phyloP scores from a whole-genome alignment of 2,113 vertebrate genomes.

The Illadopsis cleaveri region DNA sequence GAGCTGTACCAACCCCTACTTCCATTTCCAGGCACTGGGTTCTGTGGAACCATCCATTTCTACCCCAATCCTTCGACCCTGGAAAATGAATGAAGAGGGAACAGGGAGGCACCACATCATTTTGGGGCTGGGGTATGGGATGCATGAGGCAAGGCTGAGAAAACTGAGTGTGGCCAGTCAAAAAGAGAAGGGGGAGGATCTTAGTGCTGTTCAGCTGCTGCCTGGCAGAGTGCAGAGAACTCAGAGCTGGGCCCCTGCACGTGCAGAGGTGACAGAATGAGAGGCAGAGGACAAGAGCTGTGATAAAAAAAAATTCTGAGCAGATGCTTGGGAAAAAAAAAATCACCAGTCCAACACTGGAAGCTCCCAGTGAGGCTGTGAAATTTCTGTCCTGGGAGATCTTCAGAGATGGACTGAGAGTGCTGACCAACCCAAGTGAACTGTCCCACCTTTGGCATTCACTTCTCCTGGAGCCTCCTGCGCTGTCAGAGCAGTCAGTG shows the following conservation, averaged over 20 bases:
- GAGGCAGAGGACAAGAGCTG: background rate
- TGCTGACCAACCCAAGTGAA: background rate
- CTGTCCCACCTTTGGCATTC: background rate
- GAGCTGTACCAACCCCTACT: background rate
- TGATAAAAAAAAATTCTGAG: background rate
- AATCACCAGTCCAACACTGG: background rate
- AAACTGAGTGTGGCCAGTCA: background rate
- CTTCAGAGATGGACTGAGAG: background rate
- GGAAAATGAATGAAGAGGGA: rapidly evolving
- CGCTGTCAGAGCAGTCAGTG: background rate
- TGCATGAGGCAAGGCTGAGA: background rate
- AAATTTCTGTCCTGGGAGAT: background rate
- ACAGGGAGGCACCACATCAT: too few species aligned
- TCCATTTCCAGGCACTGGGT: background rate
- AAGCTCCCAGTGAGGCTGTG: background rate
- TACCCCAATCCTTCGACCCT: background rate
- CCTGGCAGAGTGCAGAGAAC: background rate
- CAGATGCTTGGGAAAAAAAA: background rate
- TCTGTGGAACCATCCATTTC: background rate
- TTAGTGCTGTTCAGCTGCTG: background rate
- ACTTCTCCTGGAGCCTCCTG: rapidly evolving
- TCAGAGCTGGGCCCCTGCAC: background rate
- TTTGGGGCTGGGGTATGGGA: background rate
- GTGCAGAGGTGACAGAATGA: background rate
- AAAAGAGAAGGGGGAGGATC: background rate